These are phyloP conservation scores for Trissolcus japonicus DNA, from an alignment of 2,888 invertebrate species.

Conservation along the genomic window DNA sequence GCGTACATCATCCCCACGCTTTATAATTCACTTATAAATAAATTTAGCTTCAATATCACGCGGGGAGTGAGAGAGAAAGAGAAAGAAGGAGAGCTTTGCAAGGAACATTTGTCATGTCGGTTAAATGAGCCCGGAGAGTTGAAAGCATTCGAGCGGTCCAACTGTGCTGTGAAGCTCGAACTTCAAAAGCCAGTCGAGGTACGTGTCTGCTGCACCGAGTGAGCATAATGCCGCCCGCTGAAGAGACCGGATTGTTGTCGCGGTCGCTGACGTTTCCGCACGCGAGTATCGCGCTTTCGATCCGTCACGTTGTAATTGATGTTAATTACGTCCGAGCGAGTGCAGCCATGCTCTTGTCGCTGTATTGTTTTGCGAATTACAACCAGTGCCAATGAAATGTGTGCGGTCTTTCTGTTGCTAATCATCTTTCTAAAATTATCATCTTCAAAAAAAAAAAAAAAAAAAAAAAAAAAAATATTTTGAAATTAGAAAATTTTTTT, in stretches of 20 bases:
- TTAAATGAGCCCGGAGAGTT: slow-evolving; percentile 31
- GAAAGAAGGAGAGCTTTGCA: slow-evolving; percentile 1
- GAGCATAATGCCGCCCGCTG: slow-evolving; percentile 12
- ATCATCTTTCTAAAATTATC: too few relatives aligned
- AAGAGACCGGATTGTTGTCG: slow-evolving; percentile 33
- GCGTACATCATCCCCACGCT: slow-evolving; percentile 29
- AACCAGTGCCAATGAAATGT: neutral
- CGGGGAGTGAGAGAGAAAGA: neutral
- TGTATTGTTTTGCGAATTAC: neutral
- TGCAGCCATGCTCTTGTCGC: neutral
- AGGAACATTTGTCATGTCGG: slow-evolving; percentile 33
- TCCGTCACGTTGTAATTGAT: slow-evolving; percentile 32
- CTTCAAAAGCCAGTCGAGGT: slow-evolving; percentile 4
- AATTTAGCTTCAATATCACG: slow-evolving; percentile 33
- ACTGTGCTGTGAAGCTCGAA: slow-evolving; percentile 1
- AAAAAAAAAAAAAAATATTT: too few relatives aligned
- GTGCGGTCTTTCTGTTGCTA: too few relatives aligned
- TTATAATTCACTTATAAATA: slow-evolving; percentile 42
- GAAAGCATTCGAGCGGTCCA: slow-evolving; percentile 10
- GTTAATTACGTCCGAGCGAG: slow-evolving; percentile 28
- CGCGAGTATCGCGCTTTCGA: slow-evolving; percentile 32
- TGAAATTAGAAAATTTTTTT: too few relatives aligned
- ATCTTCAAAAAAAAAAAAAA: too few relatives aligned
- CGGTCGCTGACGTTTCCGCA: slow-evolving; percentile 23
- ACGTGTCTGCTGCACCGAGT: slow-evolving; percentile 21